These are phyloP conservation scores for Drosophila asahinai DNA, from an alignment of 1,140 invertebrate genomes.

Conservation along the genomic window DNA sequence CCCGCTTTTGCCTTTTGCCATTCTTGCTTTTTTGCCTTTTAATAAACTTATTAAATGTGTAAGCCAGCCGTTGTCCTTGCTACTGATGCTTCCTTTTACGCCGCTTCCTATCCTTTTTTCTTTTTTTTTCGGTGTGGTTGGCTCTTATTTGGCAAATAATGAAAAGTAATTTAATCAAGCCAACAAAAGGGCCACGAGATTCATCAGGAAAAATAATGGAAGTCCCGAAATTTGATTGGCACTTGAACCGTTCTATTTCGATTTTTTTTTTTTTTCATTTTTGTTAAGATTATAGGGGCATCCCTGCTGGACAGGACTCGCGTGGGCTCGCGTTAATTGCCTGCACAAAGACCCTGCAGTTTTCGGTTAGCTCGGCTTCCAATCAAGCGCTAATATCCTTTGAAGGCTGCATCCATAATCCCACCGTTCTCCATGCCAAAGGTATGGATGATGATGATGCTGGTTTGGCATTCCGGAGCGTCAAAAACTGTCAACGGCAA, in stretches of 20 bases:
- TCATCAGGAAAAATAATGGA: constrained; percentile 49
- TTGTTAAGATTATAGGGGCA: constrained; percentile 18
- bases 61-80: constrained; percentile 70
- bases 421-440: constrained; percentile 14
- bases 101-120: neutral
- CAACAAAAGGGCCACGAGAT: constrained; percentile 68
- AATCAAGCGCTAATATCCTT: constrained; percentile 80
- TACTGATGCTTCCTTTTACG: constrained; percentile 20
- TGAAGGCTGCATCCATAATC: constrained; percentile 42
- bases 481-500: constrained; percentile 67
- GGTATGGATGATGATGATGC: constrained; percentile 27
- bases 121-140: neutral
- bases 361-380: constrained; percentile 56
- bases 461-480: constrained; percentile 54
- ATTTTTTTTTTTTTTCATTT: neutral
- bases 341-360: constrained; percentile 63
- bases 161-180: constrained; percentile 84
- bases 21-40: constrained; percentile 60
- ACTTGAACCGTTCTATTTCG: constrained; percentile 21
- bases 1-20: constrained; percentile 50
- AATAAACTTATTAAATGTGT: constrained; percentile 83
- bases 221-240: constrained; percentile 67
- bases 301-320: constrained; percentile 9
- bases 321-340: constrained; percentile 52
- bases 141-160: constrained; percentile 80